Evolutionary conservation across 1,140 invertebrate genomes (phyloP), one percentile per base, ranked within the genome.

Genomic region (Leptopilina boulardi): DNA sequence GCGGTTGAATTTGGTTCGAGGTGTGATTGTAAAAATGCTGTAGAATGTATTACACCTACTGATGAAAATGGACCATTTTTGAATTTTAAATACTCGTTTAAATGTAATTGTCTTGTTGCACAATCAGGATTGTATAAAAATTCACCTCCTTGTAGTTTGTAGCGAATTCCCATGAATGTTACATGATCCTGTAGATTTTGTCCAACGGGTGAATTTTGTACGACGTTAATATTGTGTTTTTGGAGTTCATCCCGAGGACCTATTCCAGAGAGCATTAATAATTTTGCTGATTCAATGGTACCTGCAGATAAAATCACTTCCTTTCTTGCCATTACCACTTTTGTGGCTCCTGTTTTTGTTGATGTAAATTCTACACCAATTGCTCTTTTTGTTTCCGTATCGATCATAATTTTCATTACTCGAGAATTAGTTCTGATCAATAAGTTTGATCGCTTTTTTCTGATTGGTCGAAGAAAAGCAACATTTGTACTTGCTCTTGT

Each of bases 321-420:
- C 10, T 56, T 56, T 18, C 4, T 18, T 3, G 19, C 19, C 9
- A 2, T 21, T 1, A 44, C 13, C 13, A 44, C 10, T 44, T n/a
- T 0, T 15, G 42, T 15, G 3, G 2, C 42, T 15, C 42, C 42
- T 44, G 51, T 56, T 56, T 56, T 5, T 3, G 10, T 2, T 10
- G 51, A 56, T 0, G 8, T 21, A 9, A 19, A 6, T 56, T 56
- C 51, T n/a, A 56, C 51, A 11, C 95, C 95, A 78, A 92, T 90
- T 4, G 95, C 95, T 76, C 89, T 88, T 85, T 95, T 95, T 5
- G 92, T 93, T 15, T 91, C 79, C 9, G 90, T 90, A 89, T 97
- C 93, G 82, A 97, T 95, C 3, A 96, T 84, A 13, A 97, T 86
- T 87, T 92, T 93, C 0, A 92, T 94, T 0, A 93, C 95, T 71